Conservation (phyloP, 2,113 vertebrate genomes). For the Morone saxatilis region DNA sequence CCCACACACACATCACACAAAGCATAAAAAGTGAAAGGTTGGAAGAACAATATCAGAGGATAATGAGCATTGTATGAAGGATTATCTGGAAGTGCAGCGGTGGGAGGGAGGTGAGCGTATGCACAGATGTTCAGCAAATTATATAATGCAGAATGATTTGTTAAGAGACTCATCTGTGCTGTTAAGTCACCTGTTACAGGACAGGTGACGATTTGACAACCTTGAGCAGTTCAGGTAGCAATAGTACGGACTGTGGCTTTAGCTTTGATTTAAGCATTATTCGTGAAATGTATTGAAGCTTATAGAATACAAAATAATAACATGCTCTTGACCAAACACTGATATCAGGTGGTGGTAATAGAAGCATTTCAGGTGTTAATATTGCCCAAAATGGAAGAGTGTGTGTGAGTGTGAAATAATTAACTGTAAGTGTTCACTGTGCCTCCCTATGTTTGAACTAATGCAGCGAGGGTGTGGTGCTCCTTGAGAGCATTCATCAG, state of each 20-base stretch:
- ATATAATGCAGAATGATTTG: constrained; percentile 40
- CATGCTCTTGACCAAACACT: not conserved
- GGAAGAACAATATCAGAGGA: not conserved
- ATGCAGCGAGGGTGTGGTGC: not conserved
- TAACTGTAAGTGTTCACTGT: not conserved
- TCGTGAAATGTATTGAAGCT: not conserved
- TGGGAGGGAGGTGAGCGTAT: constrained; percentile 11
- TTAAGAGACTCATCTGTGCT: constrained; percentile 41
- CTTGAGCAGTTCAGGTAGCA: not conserved
- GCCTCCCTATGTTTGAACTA: not conserved
- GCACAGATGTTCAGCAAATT: constrained; percentile 60
- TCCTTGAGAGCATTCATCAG: not conserved
- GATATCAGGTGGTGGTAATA: not conserved
- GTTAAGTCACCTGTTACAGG: constrained; percentile 16
- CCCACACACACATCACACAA: not conserved
- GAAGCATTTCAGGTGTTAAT: not conserved
- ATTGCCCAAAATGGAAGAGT: not conserved
- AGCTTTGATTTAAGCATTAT: not conserved
- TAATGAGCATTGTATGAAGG: constrained; percentile 52
- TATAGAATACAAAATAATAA: not conserved
- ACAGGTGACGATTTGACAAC: constrained; percentile 6
- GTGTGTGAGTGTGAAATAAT: not conserved
- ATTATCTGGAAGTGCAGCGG: constrained; percentile 44
- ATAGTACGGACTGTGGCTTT: not conserved
- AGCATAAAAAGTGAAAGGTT: not conserved